A percentile compares a stretch with the other conserved stretches of the same genome.
Evolutionary conservation across 30 jellyfish, hydroid and myxozoan genomes (phyloP).

Genomic region (Turritopsis rubra): DNA sequence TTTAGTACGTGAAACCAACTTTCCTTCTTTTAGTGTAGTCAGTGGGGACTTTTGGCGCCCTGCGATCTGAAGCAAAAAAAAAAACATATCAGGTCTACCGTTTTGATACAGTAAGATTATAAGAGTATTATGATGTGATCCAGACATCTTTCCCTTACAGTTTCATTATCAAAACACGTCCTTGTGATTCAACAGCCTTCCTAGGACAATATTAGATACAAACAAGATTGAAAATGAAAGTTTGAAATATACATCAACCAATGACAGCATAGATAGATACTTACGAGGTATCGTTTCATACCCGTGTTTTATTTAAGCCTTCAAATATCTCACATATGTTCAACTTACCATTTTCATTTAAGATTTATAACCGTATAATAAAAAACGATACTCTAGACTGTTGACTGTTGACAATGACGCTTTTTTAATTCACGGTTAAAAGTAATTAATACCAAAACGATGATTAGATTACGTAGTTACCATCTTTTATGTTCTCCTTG

Average conservation of each 20-base stretch:
- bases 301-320: no score
- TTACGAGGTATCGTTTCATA: no score
- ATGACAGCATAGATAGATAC: no score
- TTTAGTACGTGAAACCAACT: slow-evolving; percentile 21
- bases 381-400: background rate
- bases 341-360: no score
- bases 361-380: background rate
- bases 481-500: background rate
- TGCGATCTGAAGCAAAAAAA: background rate
- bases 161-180: no score
- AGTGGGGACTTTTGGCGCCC: background rate
- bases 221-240: no score
- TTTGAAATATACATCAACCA: no score
- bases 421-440: no score
- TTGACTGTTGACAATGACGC: background rate
- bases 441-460: background rate
- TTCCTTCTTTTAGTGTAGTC: background rate
- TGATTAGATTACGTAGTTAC: background rate
- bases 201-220: no score
- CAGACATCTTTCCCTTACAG: no score
- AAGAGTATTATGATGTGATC: background rate
- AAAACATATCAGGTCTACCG: background rate
- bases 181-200: no score
- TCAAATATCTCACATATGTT: no score
- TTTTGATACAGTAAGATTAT: background rate